Conservation (phyloP, 92 coral and sea anemone species). For the Actinostola sp. region DNA sequence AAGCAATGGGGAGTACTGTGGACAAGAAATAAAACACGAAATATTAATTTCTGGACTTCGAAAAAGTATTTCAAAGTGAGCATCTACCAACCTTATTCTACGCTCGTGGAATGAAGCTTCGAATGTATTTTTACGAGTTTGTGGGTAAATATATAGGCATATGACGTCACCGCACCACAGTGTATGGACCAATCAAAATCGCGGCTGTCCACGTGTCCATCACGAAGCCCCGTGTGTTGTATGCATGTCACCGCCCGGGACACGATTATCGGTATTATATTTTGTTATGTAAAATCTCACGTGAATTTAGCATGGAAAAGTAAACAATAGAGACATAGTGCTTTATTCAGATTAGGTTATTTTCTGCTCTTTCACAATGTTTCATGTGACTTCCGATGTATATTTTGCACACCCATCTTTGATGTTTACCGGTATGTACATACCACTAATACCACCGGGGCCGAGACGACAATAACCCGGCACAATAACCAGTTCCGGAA, state of each 20-base stretch:
- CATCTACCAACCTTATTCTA: neutral
- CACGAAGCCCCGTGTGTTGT: conserved; percentile 1
- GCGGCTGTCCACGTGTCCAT: conserved; percentile 20
- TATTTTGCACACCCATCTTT: too few relatives aligned
- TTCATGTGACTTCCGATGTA: too few relatives aligned
- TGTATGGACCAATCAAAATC: conserved; percentile 6
- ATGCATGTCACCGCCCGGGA: neutral
- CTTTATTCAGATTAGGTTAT: too few relatives aligned
- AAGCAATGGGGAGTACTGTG: conserved; percentile 18
- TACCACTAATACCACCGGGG: too few relatives aligned
- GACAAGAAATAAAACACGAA: neutral
- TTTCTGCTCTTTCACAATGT: too few relatives aligned
- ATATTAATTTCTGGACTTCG: neutral
- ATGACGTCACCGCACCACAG: conserved; percentile 15
- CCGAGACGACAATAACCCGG: too few relatives aligned
- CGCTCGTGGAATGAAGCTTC: neutral
- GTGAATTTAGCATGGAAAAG: too few relatives aligned
- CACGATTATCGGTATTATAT: too few relatives aligned
- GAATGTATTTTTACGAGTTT: neutral
- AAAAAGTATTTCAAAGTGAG: neutral
- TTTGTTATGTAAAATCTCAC: too few relatives aligned
- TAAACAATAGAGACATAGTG: too few relatives aligned
- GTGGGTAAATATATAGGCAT: neutral
- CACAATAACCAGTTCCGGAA: too few relatives aligned
- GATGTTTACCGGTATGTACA: too few relatives aligned